Conservation (phyloP, 2,797 vertebrate species). For the Tokudaia muenninki region DNA sequence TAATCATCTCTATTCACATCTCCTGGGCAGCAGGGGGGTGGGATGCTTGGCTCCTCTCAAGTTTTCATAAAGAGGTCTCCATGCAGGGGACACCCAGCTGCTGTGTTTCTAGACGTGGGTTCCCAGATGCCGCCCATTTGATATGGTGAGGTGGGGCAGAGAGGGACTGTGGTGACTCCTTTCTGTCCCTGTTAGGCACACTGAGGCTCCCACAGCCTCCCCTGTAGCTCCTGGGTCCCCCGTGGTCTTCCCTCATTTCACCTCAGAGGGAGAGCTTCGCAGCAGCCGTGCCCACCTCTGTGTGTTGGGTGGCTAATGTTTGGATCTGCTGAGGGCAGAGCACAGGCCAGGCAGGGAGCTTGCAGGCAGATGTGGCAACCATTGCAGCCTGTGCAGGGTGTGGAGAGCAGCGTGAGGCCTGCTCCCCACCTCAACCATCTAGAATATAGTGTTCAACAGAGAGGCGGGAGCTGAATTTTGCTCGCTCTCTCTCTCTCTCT, state of each 20-base stretch:
- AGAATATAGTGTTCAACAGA: too few species aligned
- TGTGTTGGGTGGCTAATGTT: neutral
- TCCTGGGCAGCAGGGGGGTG: neutral
- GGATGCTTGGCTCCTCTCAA: too few species aligned
- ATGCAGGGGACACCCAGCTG: neutral
- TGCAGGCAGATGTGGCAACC: neutral
- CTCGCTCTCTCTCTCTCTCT: too few species aligned
- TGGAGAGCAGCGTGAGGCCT: neutral
- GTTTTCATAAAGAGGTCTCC: too few species aligned
- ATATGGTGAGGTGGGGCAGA: neutral
- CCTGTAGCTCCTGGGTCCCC: neutral
- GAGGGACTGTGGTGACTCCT: neutral
- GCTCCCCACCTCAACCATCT: too few species aligned
- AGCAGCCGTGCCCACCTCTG: neutral
- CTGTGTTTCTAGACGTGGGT: neutral
- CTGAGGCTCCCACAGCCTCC: too few species aligned
- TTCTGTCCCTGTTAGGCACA: neutral
- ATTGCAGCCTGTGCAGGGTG: too few species aligned
- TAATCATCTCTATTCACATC: neutral
- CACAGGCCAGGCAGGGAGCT: neutral
- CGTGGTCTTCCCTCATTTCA: fast-evolving
- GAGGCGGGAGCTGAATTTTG: too few species aligned
- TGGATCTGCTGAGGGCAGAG: neutral
- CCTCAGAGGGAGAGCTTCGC: neutral
- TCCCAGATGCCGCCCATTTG: neutral